Evolutionary conservation across 2,797 vertebrate genomes (phyloP).

Genomic region (Phalanger gymnotis): DNA sequence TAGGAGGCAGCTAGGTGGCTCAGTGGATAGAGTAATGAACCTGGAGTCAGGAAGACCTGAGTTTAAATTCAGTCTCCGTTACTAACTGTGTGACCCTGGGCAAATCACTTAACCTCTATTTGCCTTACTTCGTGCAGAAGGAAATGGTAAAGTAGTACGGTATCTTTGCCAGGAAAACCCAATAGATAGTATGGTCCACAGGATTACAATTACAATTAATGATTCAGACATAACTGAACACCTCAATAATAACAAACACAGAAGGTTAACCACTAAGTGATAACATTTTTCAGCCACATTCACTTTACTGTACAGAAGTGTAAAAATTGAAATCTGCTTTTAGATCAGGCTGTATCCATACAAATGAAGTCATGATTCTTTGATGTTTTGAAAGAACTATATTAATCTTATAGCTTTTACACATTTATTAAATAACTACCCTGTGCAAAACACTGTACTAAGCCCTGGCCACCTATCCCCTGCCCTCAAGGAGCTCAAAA

Average conservation of each 20-base stretch:
- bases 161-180: not conserved
- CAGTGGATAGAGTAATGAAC: not conserved
- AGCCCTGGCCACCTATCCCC: not conserved
- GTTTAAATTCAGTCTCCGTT: not conserved
- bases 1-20: not conserved
- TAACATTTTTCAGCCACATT: not conserved
- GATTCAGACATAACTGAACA: not conserved
- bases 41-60: not conserved
- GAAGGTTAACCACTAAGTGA: not conserved
- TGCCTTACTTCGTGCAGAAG: not conserved
- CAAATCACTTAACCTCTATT: not conserved
- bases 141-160: not conserved
- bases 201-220: no score
- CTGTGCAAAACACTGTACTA: not conserved
- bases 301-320: not conserved
- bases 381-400: not conserved
- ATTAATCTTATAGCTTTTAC: not conserved
- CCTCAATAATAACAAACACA: not conserved
- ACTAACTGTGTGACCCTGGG: not conserved
- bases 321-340: not conserved
- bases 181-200: not conserved
- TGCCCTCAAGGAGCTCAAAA: not conserved
- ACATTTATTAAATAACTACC: not conserved
- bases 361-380: not conserved
- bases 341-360: not conserved